Evolutionary conservation across 2,888 invertebrate species (phyloP).

Genomic region (Ophion obscuratus): DNA sequence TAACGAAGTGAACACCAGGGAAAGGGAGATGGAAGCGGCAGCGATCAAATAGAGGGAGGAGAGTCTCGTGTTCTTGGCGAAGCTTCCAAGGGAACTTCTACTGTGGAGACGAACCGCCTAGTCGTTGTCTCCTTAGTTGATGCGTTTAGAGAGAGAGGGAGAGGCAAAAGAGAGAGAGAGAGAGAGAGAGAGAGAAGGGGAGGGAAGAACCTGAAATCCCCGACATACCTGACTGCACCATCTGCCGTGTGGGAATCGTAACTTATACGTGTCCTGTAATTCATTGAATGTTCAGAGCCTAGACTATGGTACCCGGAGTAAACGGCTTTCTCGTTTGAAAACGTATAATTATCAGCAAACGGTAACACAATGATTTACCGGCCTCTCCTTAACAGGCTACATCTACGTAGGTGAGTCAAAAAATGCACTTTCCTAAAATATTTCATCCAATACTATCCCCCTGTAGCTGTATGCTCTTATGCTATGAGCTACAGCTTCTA

Average conservation of each 20-base stretch:
- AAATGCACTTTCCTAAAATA: too few relatives aligned
- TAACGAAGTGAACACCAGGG: conserved; percentile 2
- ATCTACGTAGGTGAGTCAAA: too few relatives aligned
- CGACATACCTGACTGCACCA: conserved; percentile 17
- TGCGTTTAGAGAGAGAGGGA: conserved; percentile 31
- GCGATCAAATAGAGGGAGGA: neutral
- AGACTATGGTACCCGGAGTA: conserved; percentile 22
- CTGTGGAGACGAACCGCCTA: conserved; percentile 12
- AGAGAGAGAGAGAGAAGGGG: neutral
- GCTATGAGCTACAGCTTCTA: too few relatives aligned
- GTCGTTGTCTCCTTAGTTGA: conserved; percentile 39
- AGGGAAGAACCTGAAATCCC: neutral
- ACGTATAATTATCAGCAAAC: too few relatives aligned
- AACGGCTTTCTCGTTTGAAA: conserved; percentile 20
- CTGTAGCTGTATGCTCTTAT: too few relatives aligned
- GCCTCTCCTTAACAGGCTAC: too few relatives aligned
- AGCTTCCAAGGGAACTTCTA: conserved; percentile 35
- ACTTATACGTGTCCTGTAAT: conserved; percentile 23
- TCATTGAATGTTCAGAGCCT: conserved; percentile 35
- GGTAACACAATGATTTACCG: too few relatives aligned
- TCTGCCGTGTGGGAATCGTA: conserved; percentile 11
- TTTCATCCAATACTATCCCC: too few relatives aligned
- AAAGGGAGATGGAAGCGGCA: neutral
- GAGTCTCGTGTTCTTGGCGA: neutral
- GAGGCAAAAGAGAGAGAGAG: neutral